Base-by-base conservation (phyloP, 2,113 vertebrate species). In the Coryphaenoides rupestris region DNA sequence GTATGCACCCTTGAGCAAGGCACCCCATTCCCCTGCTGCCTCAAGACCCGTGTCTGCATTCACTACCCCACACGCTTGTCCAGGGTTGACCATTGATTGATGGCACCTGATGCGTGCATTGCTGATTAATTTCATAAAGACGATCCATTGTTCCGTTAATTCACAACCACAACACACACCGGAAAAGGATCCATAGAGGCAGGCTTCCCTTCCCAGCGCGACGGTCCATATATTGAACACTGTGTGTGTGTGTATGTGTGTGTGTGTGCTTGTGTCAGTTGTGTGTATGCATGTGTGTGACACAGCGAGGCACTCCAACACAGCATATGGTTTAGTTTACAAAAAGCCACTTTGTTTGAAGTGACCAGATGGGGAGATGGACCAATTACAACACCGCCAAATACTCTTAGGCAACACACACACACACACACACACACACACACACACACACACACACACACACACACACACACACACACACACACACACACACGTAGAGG, bases 341-440 rank as follows among this genome's bases (percentile, higher is more conserved):
- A 76, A 57, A 73, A 72, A 6, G 70, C 2, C 10, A 50, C 55
- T 74, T 67, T 85, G 72, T 83, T 86, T 82, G 70, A 73, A 76
- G 81, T 63, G 67, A 62, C 69, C 84, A 86, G 84, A 81, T 52
- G 73, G 81, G 72, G 74, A 69, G 64, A 72, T 19, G 71, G 65
- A 75, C 63, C 67, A 60, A 74, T 45, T 70, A 75, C 81, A 85
- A 75, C 74, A 74, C 65, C 55, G 70, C 85, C 74, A 84, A 82
- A 74, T 78, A 76, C 79, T 85, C 52, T 1, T 13, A 79, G 82
- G 80, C 2, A 17, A 76, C 79, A 79, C 40, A 19, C 7, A 2
- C 52, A 19, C 24, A 45, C 52, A 6, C 62, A 26, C 10, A 4
- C 47, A 50, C 15, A 5, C 47, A 6, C 1, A 3, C 47, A 49